Evolutionary conservation across 2,888 invertebrate species (phyloP), one percentile per base, ranked within the genome.

Genomic region (Phragmatobia fuliginosa): DNA sequence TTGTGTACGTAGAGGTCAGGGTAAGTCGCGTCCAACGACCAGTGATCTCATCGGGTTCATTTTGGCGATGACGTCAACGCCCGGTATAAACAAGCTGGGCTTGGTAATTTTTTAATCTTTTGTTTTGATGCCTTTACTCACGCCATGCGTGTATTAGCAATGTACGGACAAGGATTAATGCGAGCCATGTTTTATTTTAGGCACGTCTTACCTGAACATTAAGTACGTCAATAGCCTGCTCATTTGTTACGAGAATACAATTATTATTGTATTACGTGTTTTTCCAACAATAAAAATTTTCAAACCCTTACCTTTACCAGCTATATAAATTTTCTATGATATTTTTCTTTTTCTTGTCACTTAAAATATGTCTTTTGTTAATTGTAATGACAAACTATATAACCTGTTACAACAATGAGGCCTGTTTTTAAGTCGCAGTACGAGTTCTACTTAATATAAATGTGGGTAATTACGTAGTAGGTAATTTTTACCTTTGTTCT

Each of bases 41-140:
- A 70, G 78, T 92, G 91, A 92, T 89, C 87, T 91, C 90, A 91
- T 84, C 85, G 76, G 70, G 80, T 79, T 79, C 78, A 78, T 76
- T 84, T 78, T 70, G 72, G 72, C 64, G 67, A 73, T 91, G 91
- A 90, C 91, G 90, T 88, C 88, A 92, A 66, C 76, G 18, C 69
- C 62, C 68, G 80, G 74, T 72, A 83, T 84, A 87, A 89, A 88
- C 88, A 89, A 85, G 84, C 78, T 80, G 67, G 83, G 80, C 77
- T 81, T 80, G 84, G 79, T 87, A 84, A 76, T 79, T 86, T 87
- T 88, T 85, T 82, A 82, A 85, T 84, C 80, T 80, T 81, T 84
- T 86, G 85, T 86, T 87, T 83, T 85, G 79, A 77, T 81, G 81
- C 70, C 72, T 77, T 80, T 72, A 73, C 77, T 75, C 80, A 76